Base-by-base conservation (phyloP, 2,888 invertebrate species). In the Callyntrura sp. region DNA sequence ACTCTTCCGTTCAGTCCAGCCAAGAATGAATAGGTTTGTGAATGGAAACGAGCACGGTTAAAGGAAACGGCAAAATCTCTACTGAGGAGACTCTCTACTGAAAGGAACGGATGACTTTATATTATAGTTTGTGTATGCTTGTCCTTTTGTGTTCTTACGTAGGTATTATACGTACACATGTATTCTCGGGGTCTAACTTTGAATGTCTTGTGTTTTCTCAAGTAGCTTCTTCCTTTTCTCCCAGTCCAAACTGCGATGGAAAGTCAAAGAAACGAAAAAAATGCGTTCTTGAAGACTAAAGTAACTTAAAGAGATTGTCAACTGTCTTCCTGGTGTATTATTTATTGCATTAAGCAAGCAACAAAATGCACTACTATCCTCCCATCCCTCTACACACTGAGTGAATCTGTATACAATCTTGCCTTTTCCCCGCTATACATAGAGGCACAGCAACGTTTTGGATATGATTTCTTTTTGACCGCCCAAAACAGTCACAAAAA, bases 281-380 rank as follows among this genome's bases (percentile, higher is more conserved):
- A 70, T 35, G 48, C 14, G 25, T 51, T 55, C 57, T 28, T 73
- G 43, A 57, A 73, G 43, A 70, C 51, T 70, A 45, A 70, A 76
- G 48, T 84, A 57, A 84, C 84, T 84, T 84, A 57, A 73, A 78
- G 76, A 85, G 78, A 76, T 85, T 85, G 85, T 85, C 85, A 85
- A 85, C 60, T 78, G 76, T 78, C 78, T 73, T 84, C 73, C 48
- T 73, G 35, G 35, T 73, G 57, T 84, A 84, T 84, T 84, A 84
- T 84, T 84, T 84, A 84, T 84, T 73, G 84, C 55, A 73, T 43
- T 45, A 73, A 35, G 73, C 28, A 76, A 73, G 57, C 25, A 84
- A 84, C 84, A 84, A 84, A 84, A 73, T 84, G 84, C 84, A 84
- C 28, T 84, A 84, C 28, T 84, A 57, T 23, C 43, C 60, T 83